Base-by-base conservation (phyloP, 2,888 invertebrate genomes). In the Ditylenchus weischeri region DNA sequence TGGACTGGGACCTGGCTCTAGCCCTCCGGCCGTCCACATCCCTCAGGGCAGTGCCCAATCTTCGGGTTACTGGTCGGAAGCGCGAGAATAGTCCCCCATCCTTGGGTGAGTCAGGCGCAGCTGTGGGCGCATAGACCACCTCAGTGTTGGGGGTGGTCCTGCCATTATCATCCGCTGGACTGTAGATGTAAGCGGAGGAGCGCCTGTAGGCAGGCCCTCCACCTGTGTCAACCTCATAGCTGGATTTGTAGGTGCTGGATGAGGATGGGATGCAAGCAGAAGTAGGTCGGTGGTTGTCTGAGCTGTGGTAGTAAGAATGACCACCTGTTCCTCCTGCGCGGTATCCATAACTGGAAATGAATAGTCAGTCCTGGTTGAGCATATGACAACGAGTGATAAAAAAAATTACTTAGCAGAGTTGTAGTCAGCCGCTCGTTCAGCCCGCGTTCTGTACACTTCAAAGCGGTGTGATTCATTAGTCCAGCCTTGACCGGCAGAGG, bases 391-490 rank as follows among this genome's bases (percentile, higher is more conserved):
- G 57, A 29, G 23, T 47, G 13, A 21, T 6, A 2, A 50, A 38
- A n/a, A 38, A 61, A 50, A n/a, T 65, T 51, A 65, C 64, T 29
- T 50, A 10, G 66, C 3, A 15, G 62, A 38, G 36, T 47, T 74
- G 64, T 70, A 72, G 65, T 80, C 79, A 11, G 79, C 75, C 58
- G 78, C 79, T 50, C 81, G 69, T 68, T 81, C 81, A 1, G 81
- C 81, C 23, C 81, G 68, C 38, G 81, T 81, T 66, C 78, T 78
- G 68, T 81, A 81, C 48, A 81, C 80, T 69, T 80, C 79, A 67
- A 79, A 80, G 35, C 77, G 72, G 23, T 77, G 73, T 18, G 72
- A 74, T 21, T 76, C 75, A 57, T 66, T 66, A n/a, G 76, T 75
- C 77, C 77, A 79, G 19, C 69, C 68, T 38, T 72, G 64, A 19